These are phyloP conservation scores for Clostera curtula DNA, from an alignment of 2,888 invertebrate genomes.

Conservation along the genomic window DNA sequence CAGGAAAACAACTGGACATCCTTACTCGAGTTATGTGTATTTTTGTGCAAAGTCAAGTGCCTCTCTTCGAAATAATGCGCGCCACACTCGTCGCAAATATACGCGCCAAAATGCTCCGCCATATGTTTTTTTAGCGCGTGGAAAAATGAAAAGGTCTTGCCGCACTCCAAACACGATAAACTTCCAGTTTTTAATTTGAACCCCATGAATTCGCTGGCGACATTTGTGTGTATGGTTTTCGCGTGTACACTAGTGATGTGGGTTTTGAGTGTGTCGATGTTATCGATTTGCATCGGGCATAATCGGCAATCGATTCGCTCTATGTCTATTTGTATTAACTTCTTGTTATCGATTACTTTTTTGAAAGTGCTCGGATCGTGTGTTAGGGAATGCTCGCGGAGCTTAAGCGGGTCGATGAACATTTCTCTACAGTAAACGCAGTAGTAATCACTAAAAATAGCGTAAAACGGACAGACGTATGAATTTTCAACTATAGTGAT, in stretches of 20 bases:
- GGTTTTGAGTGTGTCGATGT: conserved; percentile 35
- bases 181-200: conserved; percentile 38
- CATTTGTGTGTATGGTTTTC: conserved; percentile 24
- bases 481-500: conserved; percentile 41
- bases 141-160: conserved; percentile 31
- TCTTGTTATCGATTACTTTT: conserved; percentile 26
- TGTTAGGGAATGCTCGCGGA: conserved; percentile 38
- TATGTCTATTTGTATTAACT: conserved; percentile 39
- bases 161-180: conserved; percentile 37
- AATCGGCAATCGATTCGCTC: conserved; percentile 38
- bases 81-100: conserved; percentile 39
- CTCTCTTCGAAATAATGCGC: conserved; percentile 46
- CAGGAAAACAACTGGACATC: conserved; percentile 34
- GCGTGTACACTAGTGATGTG: conserved; percentile 38
- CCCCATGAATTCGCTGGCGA: conserved; percentile 41
- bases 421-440: conserved; percentile 46
- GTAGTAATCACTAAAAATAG: conserved; percentile 39
- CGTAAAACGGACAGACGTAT: conserved; percentile 44
- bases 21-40: conserved; percentile 8
- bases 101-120: conserved; percentile 37
- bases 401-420: conserved; percentile 38
- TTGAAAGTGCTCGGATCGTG: conserved; percentile 40
- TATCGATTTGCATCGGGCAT: conserved; percentile 37
- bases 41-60: conserved; percentile 37
- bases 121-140: conserved; percentile 35